Evolutionary conservation across 1,140 invertebrate species (phyloP), one percentile per base, ranked within the genome.

Genomic region (Drosophila santomea): DNA sequence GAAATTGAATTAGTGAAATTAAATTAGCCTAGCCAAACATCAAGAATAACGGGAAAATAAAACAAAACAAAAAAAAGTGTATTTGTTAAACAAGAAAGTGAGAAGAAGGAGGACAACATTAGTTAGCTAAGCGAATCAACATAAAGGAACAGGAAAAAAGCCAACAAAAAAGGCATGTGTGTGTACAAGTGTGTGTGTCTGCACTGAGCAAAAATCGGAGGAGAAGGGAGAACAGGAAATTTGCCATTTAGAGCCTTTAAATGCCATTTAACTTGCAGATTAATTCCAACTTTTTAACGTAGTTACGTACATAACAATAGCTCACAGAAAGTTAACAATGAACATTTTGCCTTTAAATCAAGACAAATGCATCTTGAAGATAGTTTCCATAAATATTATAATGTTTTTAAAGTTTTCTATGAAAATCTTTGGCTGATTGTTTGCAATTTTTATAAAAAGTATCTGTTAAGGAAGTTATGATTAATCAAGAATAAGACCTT

Each of bases 21-120:
- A 45, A 59, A 76, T 75, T 76, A 76, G 73, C 48, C 72, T 74
- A 74, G 72, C 69, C 69, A 63, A 62, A 74, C 55, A 52, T 67
- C 54, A 55, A 55, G 25, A 62, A 56, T 44, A 72, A 57, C 43
- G 56, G 56, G 51, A 58, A 63, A 15, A 20, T 20, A 41, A 39
- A 55, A 43, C 52, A 64, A 28, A 25, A 28, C 32, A 17, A 63
- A n/a, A 44, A 50, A 56, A 66, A 59, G 25, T 58, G 73, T 54
- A 69, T 68, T 77, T 74, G 78, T 73, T 51, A 43, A 63, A 41
- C 36, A 43, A 32, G 47, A 72, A 67, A 62, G 11, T 10, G 44
- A 38, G 3, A 15, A 66, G 36, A 12, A n/a, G 55, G 15, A 36
- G 32, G 25, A 48, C 23, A 39, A 58, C 64, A 71, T 71, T 71